A percentile compares a stretch with the other conserved stretches of the same genome.
phyloP scores from a whole-genome alignment of 1,140 invertebrate species.

The Drosophila orosa region DNA sequence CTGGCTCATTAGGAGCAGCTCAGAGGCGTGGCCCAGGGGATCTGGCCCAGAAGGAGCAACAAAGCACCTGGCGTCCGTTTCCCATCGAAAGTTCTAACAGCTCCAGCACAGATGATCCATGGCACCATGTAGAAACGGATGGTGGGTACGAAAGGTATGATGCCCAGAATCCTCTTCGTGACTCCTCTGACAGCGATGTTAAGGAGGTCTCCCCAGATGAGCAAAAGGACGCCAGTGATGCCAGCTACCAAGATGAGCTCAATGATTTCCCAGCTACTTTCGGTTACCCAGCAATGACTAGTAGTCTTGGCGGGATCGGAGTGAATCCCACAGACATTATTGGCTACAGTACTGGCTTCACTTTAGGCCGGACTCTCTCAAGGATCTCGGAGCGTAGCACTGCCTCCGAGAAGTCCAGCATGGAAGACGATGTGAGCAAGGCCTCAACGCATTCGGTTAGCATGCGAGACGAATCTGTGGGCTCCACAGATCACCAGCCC shows the following conservation, averaged over 20 bases:
- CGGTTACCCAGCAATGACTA: conserved; percentile 87
- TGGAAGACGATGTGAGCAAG: conserved; percentile 93
- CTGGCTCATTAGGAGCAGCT: conserved; percentile 88
- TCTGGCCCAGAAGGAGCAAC: conserved; percentile 86
- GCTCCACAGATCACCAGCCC: conserved; percentile 93
- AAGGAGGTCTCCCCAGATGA: conserved; percentile 81
- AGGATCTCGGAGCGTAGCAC: conserved; percentile 94
- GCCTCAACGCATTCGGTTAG: conserved; percentile 91
- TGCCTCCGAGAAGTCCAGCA: conserved; percentile 91
- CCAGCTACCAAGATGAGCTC: conserved; percentile 89
- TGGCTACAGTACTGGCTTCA: conserved; percentile 89
- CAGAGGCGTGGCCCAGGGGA: conserved; percentile 86
- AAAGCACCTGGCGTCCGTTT: conserved; percentile 92
- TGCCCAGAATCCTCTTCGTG: conserved; percentile 83
- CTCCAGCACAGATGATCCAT: conserved; percentile 92
- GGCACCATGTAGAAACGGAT: conserved; percentile 90
- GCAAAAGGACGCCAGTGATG: conserved; percentile 83
- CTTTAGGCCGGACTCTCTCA: conserved; percentile 90
- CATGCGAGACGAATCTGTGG: conserved; percentile 92
- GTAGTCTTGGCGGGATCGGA: conserved; percentile 85
- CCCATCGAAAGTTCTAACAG: conserved; percentile 91
- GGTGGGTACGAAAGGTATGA: conserved; percentile 86
- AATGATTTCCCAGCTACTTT: conserved; percentile 90
- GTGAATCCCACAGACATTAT: conserved; percentile 88
- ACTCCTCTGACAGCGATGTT: conserved; percentile 81